Conservation (phyloP, 2,113 vertebrate genomes). For the Nibea albiflora region DNA sequence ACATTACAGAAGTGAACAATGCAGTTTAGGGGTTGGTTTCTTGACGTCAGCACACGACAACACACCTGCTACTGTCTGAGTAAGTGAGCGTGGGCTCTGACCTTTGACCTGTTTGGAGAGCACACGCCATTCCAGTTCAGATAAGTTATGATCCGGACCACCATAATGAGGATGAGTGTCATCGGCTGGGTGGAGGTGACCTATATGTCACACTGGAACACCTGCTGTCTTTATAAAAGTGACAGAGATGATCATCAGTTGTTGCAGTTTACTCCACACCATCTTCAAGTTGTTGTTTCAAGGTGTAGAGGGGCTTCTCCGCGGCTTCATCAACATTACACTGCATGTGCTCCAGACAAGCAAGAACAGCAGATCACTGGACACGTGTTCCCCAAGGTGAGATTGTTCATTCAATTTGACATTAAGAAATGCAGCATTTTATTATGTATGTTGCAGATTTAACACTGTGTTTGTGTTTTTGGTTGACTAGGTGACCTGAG, state of each 20-base stretch:
- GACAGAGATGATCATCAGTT: constrained; percentile 4
- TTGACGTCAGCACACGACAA: constrained; percentile 27
- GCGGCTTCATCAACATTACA: constrained; percentile 21
- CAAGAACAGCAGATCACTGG: constrained; percentile 13
- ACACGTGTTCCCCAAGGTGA: constrained; percentile 50
- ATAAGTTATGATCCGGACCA: constrained; percentile 24
- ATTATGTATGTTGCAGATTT: not conserved
- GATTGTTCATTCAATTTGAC: constrained; percentile 17
- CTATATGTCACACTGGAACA: constrained; percentile 54
- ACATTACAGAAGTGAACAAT: constrained; percentile 18
- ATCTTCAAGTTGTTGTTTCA: constrained; percentile 3
- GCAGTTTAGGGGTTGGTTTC: not conserved
- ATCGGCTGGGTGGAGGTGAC: constrained; percentile 38
- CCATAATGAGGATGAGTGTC: constrained; percentile 69
- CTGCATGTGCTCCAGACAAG: constrained; percentile 30
- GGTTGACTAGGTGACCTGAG: constrained; percentile 29
- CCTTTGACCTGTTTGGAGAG: constrained; percentile 48
- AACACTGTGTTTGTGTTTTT: not conserved
- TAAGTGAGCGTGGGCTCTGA: constrained; percentile 35
- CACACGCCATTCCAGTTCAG: not conserved
- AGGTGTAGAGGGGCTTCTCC: constrained; percentile 5
- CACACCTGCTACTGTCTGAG: constrained; percentile 71
- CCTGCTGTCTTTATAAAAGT: constrained; percentile 66
- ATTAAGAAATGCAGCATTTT: not conserved
- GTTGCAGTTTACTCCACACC: not conserved